Conservation (phyloP, 2,797 vertebrate genomes). For the Periophthalmus magnuspinnatus region DNA sequence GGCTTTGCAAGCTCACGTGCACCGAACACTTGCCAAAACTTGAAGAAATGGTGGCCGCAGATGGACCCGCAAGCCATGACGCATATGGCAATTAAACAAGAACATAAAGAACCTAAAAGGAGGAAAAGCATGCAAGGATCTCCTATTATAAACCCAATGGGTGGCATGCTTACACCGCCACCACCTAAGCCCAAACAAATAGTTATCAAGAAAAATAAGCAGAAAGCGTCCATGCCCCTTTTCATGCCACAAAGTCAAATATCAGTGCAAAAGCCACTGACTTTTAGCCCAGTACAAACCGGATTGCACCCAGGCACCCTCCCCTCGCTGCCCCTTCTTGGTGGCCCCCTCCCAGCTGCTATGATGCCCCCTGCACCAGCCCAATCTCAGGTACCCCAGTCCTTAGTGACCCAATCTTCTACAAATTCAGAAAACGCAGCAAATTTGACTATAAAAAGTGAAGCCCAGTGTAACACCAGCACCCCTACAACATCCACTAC, state of each 20-base stretch:
- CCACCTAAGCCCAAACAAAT: constrained; percentile 84
- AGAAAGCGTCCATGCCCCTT: constrained; percentile 87
- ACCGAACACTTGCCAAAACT: constrained; percentile 73
- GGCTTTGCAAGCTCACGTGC: constrained; percentile 49
- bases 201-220: constrained; percentile 90
- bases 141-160: constrained; percentile 71
- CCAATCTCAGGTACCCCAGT: constrained; percentile 91
- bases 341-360: constrained; percentile 78
- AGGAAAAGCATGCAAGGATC: constrained; percentile 83
- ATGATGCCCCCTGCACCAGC: constrained; percentile 73
- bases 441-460: constrained; percentile 38
- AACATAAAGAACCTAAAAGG: constrained; percentile 87
- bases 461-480: constrained; percentile 54
- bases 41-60: constrained; percentile 86
- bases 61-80: constrained; percentile 56
- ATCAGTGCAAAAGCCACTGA: constrained; percentile 65
- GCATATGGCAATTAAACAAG: constrained; percentile 75
- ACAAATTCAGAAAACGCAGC: constrained; percentile 59
- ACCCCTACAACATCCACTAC: constrained; percentile 65
- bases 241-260: constrained; percentile 90
- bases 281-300: constrained; percentile 63
- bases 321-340: constrained; percentile 52
- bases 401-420: constrained; percentile 63
- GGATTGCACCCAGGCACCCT: constrained; percentile 71
- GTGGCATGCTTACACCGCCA: constrained; percentile 57